Evolutionary conservation across 2,888 invertebrate species (phyloP).

Genomic region (Xylota segnis): DNA sequence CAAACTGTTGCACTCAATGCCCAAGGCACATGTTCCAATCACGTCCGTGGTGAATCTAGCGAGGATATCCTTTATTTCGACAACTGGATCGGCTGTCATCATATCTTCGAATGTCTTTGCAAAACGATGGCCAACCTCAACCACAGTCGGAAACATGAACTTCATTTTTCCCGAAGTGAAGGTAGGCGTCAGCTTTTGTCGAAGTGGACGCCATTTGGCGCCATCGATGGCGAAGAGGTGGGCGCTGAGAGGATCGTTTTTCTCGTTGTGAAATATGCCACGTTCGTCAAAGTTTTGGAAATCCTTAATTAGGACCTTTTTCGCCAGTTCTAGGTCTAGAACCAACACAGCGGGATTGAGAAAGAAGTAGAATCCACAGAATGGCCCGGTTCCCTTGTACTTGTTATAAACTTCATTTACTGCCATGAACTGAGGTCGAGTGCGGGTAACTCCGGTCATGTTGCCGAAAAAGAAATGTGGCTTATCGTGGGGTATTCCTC

Average conservation of each 20-base stretch:
- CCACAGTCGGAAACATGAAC: conserved; percentile 82
- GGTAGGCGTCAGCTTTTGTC: conserved; percentile 84
- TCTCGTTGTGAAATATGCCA: conserved; percentile 80
- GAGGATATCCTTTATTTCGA: conserved; percentile 84
- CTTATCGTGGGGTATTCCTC: conserved; percentile 2
- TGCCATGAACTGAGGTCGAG: conserved; percentile 77
- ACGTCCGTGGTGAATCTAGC: conserved; percentile 85
- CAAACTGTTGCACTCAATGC: conserved; percentile 84
- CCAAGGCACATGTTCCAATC: conserved; percentile 85
- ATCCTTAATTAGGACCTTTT: conserved; percentile 81
- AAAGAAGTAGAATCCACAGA: conserved; percentile 79
- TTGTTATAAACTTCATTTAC: conserved; percentile 78
- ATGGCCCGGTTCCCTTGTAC: conserved; percentile 77
- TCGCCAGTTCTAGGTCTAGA: conserved; percentile 81
- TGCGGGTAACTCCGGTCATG: background rate
- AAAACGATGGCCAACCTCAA: conserved; percentile 78
- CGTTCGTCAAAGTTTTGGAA: conserved; percentile 82
- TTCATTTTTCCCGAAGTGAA: conserved; percentile 85
- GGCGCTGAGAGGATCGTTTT: conserved; percentile 81
- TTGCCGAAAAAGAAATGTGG: conserved; percentile 3
- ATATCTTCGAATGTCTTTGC: conserved; percentile 62
- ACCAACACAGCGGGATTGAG: conserved; percentile 78
- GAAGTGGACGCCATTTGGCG: conserved; percentile 84
- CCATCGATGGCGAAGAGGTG: conserved; percentile 82
- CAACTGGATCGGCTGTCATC: background rate